Evolutionary conservation across 2,113 vertebrate genomes (phyloP).

Genomic region (Thalassarche chlororhynchos): DNA sequence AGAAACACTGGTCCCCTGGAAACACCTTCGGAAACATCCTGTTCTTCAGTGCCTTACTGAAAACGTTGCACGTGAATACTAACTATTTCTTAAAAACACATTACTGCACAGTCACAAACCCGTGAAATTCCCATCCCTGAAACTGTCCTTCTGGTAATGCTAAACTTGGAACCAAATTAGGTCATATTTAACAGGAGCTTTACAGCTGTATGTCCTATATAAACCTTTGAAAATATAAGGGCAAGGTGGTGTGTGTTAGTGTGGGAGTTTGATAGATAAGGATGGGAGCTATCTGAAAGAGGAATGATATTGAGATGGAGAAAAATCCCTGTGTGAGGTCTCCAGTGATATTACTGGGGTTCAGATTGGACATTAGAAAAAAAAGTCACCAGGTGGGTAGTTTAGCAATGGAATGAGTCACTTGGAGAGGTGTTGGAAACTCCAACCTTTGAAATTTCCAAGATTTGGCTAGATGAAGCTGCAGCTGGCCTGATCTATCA

Average conservation of each 20-base stretch:
- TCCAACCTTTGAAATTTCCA: background rate
- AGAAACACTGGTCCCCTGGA: background rate
- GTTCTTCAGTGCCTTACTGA: background rate
- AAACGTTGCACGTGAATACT: background rate
- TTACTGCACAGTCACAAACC: background rate
- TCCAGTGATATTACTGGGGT: background rate
- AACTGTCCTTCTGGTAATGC: background rate
- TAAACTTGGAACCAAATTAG: conserved; percentile 48
- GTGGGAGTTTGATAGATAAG: background rate
- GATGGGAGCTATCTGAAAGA: background rate
- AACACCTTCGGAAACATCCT: background rate
- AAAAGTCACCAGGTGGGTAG: background rate
- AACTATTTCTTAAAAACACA: background rate
- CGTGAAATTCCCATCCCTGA: background rate
- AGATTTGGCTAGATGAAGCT: background rate
- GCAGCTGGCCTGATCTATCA: background rate
- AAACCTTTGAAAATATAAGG: background rate
- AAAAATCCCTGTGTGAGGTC: background rate
- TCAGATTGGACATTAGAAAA: background rate
- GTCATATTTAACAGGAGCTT: conserved; percentile 15
- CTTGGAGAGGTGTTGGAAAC: background rate
- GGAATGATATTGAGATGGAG: background rate
- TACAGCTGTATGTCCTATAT: background rate
- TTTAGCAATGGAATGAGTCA: background rate
- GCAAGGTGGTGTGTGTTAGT: background rate